Evolutionary conservation across 2,797 vertebrate genomes (phyloP).

Genomic region (Pangasius krempfi): DNA sequence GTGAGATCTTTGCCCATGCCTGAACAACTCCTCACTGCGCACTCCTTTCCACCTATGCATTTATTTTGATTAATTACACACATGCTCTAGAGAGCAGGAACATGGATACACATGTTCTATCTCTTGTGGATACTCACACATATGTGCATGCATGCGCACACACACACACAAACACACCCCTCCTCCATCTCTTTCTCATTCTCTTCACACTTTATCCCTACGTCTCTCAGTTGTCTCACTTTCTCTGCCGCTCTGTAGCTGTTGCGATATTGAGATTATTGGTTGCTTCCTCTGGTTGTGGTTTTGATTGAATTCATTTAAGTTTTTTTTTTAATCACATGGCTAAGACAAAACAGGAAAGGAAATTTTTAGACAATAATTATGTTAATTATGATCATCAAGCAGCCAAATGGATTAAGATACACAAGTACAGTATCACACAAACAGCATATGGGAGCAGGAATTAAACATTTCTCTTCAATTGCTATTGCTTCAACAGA

Average conservation of each 20-base stretch:
- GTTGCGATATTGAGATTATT: neutral
- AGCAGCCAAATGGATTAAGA: neutral
- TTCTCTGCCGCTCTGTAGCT: neutral
- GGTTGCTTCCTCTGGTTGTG: neutral
- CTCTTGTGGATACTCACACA: neutral
- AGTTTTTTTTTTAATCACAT: neutral
- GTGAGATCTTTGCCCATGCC: neutral
- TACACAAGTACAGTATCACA: neutral
- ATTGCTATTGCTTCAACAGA: neutral
- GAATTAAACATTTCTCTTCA: neutral
- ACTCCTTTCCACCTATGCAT: neutral
- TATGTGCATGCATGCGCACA: slow-evolving; percentile 12
- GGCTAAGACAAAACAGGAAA: neutral
- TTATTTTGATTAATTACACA: neutral
- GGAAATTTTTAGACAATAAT: neutral
- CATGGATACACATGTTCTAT: neutral
- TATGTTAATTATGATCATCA: neutral
- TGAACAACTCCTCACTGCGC: neutral
- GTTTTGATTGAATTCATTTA: too few species aligned
- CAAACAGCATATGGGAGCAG: neutral
- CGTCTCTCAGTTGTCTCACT: neutral
- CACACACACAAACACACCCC: neutral
- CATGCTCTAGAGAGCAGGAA: neutral
- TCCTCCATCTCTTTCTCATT: neutral
- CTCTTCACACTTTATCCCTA: neutral